phyloP scores from a whole-genome alignment of 2,797 vertebrate genomes.

The Sparus aurata region DNA sequence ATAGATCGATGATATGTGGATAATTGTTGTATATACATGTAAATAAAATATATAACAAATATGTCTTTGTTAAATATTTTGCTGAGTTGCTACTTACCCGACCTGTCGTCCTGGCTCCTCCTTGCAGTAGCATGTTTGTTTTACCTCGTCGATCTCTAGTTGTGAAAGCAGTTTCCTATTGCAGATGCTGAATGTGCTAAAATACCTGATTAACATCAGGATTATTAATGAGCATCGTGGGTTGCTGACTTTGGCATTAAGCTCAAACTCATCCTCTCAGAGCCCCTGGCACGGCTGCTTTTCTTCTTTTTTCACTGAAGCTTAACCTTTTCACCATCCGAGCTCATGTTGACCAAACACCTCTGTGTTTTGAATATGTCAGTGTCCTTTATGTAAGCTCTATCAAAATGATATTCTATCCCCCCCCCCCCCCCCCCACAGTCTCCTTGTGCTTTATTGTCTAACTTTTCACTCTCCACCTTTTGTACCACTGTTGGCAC shows the following conservation, averaged over 20 bases:
- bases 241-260: not conserved
- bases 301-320: not conserved
- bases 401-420: not conserved
- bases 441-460: not conserved
- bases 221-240: not conserved
- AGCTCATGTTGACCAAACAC: not conserved
- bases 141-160: no score
- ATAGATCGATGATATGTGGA: no score
- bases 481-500: not conserved
- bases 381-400: no score
- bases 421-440: not conserved
- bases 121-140: no score
- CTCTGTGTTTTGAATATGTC: no score
- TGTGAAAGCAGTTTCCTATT: no score
- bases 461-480: constrained; percentile 23
- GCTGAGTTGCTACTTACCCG: no score
- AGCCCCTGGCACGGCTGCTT: not conserved
- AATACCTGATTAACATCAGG: not conserved
- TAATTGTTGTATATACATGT: no score
- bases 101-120: no score
- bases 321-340: not conserved
- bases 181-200: no score
- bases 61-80: no score
- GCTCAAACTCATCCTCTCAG: not conserved
- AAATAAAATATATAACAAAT: no score